These are phyloP conservation scores for Emys orbicularis DNA, from an alignment of 2,797 vertebrate species.

Conservation along the genomic window DNA sequence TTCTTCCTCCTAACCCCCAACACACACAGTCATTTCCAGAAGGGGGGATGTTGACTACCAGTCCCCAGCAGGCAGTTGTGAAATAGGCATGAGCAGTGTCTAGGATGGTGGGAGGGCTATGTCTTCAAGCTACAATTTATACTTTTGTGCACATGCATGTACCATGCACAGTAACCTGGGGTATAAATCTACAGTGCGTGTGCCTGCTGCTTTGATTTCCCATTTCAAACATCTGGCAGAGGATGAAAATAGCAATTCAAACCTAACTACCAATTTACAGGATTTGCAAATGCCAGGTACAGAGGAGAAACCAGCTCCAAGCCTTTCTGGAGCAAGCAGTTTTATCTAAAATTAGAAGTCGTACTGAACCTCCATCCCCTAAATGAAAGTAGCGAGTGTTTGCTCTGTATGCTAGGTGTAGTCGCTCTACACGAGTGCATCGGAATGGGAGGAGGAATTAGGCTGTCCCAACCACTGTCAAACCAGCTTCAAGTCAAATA, in stretches of 20 bases:
- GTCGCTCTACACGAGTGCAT: background rate
- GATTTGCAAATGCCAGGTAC: background rate
- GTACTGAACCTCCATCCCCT: too few species aligned
- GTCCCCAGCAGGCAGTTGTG: rapidly evolving
- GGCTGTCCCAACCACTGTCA: background rate
- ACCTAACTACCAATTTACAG: background rate
- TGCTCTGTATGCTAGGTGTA: background rate
- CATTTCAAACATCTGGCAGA: background rate
- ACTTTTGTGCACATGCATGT: background rate
- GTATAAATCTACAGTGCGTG: background rate
- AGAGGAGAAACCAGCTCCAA: background rate
- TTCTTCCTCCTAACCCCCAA: too few species aligned
- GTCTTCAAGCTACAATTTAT: background rate
- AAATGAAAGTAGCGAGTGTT: background rate
- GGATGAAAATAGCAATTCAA: background rate
- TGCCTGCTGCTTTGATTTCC: background rate
- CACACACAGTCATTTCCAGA: background rate
- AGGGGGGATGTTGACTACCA: too few species aligned
- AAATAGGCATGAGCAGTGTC: background rate
- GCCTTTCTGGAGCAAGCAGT: background rate
- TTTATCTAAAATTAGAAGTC: background rate
- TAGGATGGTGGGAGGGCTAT: too few species aligned
- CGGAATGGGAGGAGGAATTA: background rate
- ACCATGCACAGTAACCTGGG: background rate
- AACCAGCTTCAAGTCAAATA: background rate